A percentile compares a stretch with the other conserved stretches of the same genome.
Conservation (phyloP, 2,113 vertebrate species). For the Nicator chloris region DNA sequence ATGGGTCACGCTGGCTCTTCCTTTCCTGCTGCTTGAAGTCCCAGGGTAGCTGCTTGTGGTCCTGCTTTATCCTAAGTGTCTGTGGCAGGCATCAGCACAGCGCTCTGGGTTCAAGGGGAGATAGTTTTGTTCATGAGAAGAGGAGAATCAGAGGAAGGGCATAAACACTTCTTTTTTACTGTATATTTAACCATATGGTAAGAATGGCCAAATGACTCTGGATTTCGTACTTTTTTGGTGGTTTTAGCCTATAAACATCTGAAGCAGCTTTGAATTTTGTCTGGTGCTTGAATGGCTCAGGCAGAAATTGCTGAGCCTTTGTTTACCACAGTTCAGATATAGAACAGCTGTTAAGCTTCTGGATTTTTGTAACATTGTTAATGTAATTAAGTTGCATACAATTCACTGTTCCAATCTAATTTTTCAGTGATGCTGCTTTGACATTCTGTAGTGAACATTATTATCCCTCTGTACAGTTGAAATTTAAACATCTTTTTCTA, state of each 20-base stretch:
- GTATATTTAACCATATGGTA: not conserved
- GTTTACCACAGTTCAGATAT: not conserved
- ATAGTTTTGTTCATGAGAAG: not conserved
- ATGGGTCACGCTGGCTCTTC: not conserved
- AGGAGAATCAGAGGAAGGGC: not conserved
- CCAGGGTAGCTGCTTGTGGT: not conserved
- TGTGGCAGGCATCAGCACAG: not conserved
- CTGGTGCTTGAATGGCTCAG: not conserved
- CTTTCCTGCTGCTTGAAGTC: not conserved
- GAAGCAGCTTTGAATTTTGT: not conserved
- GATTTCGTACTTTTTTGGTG: not conserved
- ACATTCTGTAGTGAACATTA: not conserved
- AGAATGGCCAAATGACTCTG: not conserved
- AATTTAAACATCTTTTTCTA: not conserved
- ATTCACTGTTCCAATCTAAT: conserved; percentile 33
- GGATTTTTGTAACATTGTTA: conserved; percentile 48
- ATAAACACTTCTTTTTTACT: not conserved
- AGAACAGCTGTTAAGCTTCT: conserved; percentile 28
- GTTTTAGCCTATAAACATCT: not conserved
- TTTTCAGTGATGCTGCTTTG: not conserved
- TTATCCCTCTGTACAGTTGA: not conserved
- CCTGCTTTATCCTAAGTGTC: not conserved
- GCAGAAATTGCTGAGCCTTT: not conserved
- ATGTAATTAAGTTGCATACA: conserved; percentile 30
- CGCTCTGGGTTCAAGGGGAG: not conserved